Evolutionary conservation across 2,797 vertebrate genomes (phyloP), one percentile per base, ranked within the genome.

Genomic region (Gorsachius magnificus): DNA sequence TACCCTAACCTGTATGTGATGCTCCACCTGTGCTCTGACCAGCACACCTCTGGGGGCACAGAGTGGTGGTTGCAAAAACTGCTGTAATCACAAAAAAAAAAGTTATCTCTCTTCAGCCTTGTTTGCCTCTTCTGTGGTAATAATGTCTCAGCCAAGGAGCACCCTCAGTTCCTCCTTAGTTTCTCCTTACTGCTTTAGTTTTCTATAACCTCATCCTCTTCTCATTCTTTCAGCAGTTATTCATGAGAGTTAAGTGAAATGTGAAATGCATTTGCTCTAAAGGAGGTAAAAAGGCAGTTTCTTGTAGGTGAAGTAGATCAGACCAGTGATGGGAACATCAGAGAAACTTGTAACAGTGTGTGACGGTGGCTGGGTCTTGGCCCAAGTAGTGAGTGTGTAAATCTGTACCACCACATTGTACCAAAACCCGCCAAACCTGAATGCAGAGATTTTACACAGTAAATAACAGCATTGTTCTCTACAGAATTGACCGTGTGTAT

Each of bases 151-250:
- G 36, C 53, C 36, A 64, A 80, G n/a, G 6, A 74, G 3, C 64
- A 85, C 19, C 16, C 53, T 87, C 60, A 51, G 0, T 61, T 93
- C 86, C 65, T 83, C 51, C 31, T 79, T 76, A 51, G 0, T 61
- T 93, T 88, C 65, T 83, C 48, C 31, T 79, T 76, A 36, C 10
- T 88, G 66, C 57, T 85, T 83, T 64, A 69, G 19, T 65, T 91
- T 92, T 89, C 56, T 51, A 2, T 71, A 36, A 54, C 54, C n/a
- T 26, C 33, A 25, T 82, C 31, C 38, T 83, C 17, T 41, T 86
- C 26, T 78, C 16, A 24, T 83, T 82, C 57, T 94, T 91, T 48
- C 35, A 87, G 29, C 80, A 77, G 15, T 82, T 92, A 93, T 89
- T 71, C 25, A 11, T 53, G n/a, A 87, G 26, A 35, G 16, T 74